phyloP scores from a whole-genome alignment of 30 jellyfish, hydroid and myxozoan genomes.

The Pseudorhiza aurosa region DNA sequence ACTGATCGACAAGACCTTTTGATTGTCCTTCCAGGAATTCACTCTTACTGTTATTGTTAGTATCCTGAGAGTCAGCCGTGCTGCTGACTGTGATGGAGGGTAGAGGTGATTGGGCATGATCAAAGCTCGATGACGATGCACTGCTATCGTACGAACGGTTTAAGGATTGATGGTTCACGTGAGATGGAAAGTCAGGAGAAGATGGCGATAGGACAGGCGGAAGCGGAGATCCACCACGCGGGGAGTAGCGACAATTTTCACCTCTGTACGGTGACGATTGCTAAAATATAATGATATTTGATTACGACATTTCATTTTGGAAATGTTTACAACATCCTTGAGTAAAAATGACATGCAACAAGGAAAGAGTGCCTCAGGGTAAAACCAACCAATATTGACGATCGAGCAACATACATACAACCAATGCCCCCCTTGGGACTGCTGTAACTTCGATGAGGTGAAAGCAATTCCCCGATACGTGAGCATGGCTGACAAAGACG shows the following conservation, averaged over 20 bases:
- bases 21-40: constrained; percentile 47
- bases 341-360: too few relatives aligned
- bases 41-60: constrained; percentile 14
- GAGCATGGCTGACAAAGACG: too few relatives aligned
- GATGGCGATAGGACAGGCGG: constrained; percentile 61
- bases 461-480: too few relatives aligned
- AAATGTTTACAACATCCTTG: too few relatives aligned
- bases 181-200: constrained; percentile 51
- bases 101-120: constrained; percentile 82
- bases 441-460: too few relatives aligned
- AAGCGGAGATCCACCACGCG: constrained; percentile 53
- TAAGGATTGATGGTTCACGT: constrained; percentile 29
- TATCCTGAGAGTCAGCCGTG: background rate
- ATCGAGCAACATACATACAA: background rate
- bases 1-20: constrained; percentile 73
- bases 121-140: constrained; percentile 76
- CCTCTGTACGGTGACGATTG: constrained; percentile 92
- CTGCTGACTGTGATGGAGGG: constrained; percentile 72
- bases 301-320: too few relatives aligned
- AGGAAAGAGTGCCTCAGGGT: background rate
- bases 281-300: constrained; percentile 66
- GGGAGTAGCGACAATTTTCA: constrained; percentile 60
- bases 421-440: too few relatives aligned
- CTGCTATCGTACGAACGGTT: constrained; percentile 62
- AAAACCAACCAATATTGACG: background rate